Evolutionary conservation across 2,888 invertebrate genomes (phyloP).

Genomic region (Ditula angustiorana): DNA sequence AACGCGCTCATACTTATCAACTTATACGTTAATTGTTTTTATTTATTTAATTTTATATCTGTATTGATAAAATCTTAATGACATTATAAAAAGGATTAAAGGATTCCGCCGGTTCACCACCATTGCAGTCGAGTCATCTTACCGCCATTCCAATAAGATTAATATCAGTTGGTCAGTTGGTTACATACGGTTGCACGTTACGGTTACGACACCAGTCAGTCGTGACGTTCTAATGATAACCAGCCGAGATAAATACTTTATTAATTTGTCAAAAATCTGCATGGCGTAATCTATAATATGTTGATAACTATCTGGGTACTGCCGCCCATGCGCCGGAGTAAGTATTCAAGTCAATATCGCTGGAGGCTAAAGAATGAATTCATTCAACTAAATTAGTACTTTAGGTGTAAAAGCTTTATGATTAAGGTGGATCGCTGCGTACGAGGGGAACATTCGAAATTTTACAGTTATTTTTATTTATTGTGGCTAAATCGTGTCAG

Average conservation of each 20-base stretch:
- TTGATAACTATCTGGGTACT: background rate
- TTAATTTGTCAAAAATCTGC: slow-evolving; percentile 49
- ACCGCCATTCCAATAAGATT: background rate
- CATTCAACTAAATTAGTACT: background rate
- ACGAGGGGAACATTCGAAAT: too few species aligned
- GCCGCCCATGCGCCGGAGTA: background rate
- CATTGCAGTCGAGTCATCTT: background rate
- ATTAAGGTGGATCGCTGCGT: too few species aligned
- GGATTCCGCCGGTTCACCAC: background rate
- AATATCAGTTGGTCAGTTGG: slow-evolving; percentile 1
- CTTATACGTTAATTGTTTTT: background rate
- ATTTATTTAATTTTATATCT: background rate
- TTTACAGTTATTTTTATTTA: too few species aligned
- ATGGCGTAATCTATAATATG: slow-evolving; percentile 28
- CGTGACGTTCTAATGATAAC: slow-evolving; percentile 49
- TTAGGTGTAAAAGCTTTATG: too few species aligned
- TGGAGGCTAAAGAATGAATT: background rate
- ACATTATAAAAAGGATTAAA: background rate
- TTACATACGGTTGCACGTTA: slow-evolving; percentile 37
- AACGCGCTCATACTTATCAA: slow-evolving; percentile 11
- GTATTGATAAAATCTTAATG: background rate
- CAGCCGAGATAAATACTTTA: slow-evolving; percentile 47
- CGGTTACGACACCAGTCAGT: slow-evolving; percentile 49
- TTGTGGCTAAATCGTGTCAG: too few species aligned
- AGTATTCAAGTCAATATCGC: slow-evolving; percentile 3